Evolutionary conservation across 2,113 vertebrate genomes (phyloP), one percentile per base, ranked within the genome.

Genomic region (Pleuronectes platessa): DNA sequence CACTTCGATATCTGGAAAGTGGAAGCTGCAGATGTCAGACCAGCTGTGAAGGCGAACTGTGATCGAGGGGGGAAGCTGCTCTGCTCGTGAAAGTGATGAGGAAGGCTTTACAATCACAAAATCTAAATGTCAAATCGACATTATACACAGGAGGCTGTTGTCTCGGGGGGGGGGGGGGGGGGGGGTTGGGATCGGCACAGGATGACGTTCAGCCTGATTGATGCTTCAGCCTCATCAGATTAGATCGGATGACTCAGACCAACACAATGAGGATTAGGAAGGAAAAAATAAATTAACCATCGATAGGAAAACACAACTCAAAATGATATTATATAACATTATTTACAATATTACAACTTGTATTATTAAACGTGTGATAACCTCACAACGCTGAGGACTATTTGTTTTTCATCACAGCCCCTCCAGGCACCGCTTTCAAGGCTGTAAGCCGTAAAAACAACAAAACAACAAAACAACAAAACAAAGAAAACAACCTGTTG

Each of bases 171-270:
- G 24, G 24, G 24, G 24, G 24, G 24, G 24, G 24, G 24, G 24
- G 24, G 24, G 24, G 1, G 24, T 1, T 31, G 23, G 47, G 8
- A 68, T 71, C 14, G 7, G 51, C 10, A 20, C 21, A 24, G 45
- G 27, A 55, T 63, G 37, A 62, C 60, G 64, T 2, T 69, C 35
- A n/a, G 58, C 31, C 71, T 59, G 21, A 61, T 63, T 54, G 24
- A 74, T 79, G 61, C 65, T 66, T 37, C 76, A 61, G 37, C 31
- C 31, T 75, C 56, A 85, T 77, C 55, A 77, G 47, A 81, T 83
- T 72, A 65, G 55, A 58, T 47, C 24, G 3, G 23, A 78, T 81
- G 78, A 86, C 73, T 86, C 78, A 81, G 61, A 53, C 26, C 18
- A 69, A 67, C 40, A 71, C 55, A 65, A 26, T 53, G 17, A 58